These are phyloP conservation scores for Sitta europaea DNA, from an alignment of 2,113 vertebrate genomes.

Conservation along the genomic window DNA sequence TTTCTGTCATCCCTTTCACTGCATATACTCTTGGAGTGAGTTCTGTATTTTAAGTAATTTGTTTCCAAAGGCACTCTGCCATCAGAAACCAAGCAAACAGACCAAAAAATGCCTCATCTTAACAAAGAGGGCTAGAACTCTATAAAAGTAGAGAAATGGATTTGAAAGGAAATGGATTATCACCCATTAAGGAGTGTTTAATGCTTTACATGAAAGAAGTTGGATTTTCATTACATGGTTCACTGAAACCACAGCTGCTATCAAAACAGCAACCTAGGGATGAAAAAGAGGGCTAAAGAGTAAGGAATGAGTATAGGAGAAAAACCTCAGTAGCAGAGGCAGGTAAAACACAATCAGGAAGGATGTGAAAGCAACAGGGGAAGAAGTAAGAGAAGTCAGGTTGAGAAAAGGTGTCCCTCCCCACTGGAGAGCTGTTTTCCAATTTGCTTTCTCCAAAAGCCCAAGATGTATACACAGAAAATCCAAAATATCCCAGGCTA, in stretches of 20 bases:
- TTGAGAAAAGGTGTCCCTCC: not conserved
- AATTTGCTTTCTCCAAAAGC: not conserved
- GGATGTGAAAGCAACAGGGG: not conserved
- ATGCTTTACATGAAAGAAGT: not conserved
- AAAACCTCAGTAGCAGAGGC: not conserved
- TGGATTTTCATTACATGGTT: not conserved
- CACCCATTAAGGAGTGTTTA: not conserved
- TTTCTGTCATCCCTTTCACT: not conserved
- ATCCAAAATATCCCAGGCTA: not conserved
- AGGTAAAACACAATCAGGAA: not conserved
- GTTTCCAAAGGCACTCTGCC: not conserved
- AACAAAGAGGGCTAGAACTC: not conserved
- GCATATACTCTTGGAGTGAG: not conserved
- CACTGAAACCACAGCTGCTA: not conserved
- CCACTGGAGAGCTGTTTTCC: not conserved
- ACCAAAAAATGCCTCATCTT: not conserved
- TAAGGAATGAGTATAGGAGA: not conserved
- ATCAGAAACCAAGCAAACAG: not conserved
- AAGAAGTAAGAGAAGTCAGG: not conserved
- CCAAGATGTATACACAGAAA: not conserved
- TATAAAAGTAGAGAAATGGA: not conserved
- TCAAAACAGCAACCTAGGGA: not conserved
- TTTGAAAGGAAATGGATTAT: not conserved
- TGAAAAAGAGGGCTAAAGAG: not conserved
- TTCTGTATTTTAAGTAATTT: not conserved